These are phyloP conservation scores for Brenthis hecate DNA, from an alignment of 2,888 invertebrate genomes.

Conservation along the genomic window DNA sequence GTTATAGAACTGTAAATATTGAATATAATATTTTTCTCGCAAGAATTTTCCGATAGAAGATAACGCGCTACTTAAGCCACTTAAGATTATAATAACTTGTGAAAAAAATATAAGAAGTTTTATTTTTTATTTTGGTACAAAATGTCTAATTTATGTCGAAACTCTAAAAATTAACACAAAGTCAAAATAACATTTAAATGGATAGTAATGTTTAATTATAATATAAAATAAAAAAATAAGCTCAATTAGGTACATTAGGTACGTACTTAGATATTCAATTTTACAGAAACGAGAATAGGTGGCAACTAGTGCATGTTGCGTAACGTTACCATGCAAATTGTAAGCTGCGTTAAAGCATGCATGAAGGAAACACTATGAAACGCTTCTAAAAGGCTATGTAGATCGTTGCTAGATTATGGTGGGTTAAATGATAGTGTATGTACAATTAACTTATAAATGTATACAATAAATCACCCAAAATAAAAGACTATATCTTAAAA, in stretches of 20 bases:
- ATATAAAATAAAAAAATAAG: too few relatives aligned
- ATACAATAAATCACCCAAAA: too few relatives aligned
- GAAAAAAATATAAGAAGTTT: too few relatives aligned
- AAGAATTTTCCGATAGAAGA: background rate
- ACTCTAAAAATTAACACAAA: too few relatives aligned
- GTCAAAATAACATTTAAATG: too few relatives aligned
- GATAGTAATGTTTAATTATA: too few relatives aligned
- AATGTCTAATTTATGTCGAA: too few relatives aligned
- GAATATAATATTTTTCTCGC: background rate
- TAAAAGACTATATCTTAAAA: too few relatives aligned
- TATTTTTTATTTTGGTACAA: too few relatives aligned
- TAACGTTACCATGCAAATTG: conserved; percentile 59
- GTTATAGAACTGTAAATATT: background rate
- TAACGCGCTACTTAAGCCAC: background rate
- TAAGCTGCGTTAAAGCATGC: conserved; percentile 58
- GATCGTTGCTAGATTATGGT: background rate
- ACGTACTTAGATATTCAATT: too few relatives aligned
- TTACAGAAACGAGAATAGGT: background rate
- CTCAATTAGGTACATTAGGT: too few relatives aligned
- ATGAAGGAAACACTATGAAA: conserved; percentile 37
- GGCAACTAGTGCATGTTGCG: conserved; percentile 13
- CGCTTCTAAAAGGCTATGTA: background rate
- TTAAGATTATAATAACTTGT: too few relatives aligned
- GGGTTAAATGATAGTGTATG: background rate
- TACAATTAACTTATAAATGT: background rate